phyloP scores from a whole-genome alignment of 1,140 invertebrate species.

The Pantala flavescens region DNA sequence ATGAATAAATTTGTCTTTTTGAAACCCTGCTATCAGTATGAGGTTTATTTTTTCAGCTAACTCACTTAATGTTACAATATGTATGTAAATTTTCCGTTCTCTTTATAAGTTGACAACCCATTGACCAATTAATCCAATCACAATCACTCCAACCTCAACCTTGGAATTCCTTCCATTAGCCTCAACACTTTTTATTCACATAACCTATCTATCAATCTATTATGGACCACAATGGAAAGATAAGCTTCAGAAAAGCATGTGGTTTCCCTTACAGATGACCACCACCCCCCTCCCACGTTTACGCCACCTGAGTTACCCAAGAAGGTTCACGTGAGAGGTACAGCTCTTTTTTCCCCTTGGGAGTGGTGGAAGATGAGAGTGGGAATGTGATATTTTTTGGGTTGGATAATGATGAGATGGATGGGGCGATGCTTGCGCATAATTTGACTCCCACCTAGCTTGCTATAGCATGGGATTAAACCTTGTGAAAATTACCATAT shows the following conservation, averaged over 20 bases:
- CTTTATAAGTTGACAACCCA: neutral
- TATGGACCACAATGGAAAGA: constrained; percentile 1
- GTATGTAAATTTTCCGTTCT: neutral
- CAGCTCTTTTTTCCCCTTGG: constrained; percentile 29
- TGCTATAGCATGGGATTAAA: neutral
- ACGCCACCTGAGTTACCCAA: constrained; percentile 94
- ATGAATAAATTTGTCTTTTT: neutral
- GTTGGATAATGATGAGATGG: neutral
- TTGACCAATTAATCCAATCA: neutral
- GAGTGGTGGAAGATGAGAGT: neutral
- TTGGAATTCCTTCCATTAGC: neutral
- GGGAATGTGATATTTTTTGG: neutral
- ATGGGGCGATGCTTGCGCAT: neutral
- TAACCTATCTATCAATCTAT: neutral
- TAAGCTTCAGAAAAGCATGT: constrained; percentile 19
- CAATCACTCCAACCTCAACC: neutral
- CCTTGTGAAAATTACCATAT: neutral
- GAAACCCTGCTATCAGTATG: neutral
- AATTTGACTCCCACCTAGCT: neutral
- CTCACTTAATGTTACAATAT: neutral
- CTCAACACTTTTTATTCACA: neutral
- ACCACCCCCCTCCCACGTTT: constrained; percentile 87
- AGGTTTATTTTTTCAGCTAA: constrained; percentile 1
- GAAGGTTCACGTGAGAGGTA: constrained; percentile 92
- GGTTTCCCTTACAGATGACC: constrained; percentile 77